Base-by-base conservation (phyloP, 1,140 invertebrate genomes). In the Mylabris phalerata region DNA sequence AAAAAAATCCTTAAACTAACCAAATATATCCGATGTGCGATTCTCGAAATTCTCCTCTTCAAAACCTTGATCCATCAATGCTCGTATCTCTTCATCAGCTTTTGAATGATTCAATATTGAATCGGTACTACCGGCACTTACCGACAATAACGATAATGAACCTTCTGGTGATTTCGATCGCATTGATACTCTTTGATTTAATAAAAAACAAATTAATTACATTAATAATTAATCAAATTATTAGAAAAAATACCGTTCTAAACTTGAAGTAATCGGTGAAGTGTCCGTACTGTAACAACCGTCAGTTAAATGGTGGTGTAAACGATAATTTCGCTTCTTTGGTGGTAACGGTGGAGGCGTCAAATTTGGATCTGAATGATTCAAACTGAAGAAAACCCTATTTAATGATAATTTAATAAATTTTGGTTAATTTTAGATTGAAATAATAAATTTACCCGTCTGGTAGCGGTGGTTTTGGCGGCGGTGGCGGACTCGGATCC, bases 391-490 rank as follows among this genome's bases (percentile, higher is more conserved):
- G 44, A 59, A 55, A 27, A 48, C 51, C 32, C 51, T 54, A 32
- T 10, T 42, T 2, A 0, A 10, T 0, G 10, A n/a, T n/a, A 42
- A 42, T 42, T n/a, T 3, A 42, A 7, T 42, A 11, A 19, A 19
- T 19, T 19, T 42, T 10, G 9, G 3, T 2, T 10, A 42, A 42
- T 42, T n/a, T 2, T 6, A 40, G 1, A 7, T 46, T 46, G 6
- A 9, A n/a, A n/a, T 48, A n/a, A 4, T n/a, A 11, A 26, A 43
- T 61, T 75, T 74, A 86, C 85, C 85, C 77, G 65, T 83, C 82
- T 42, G 90, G 89, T 65, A 91, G 77, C 44, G 92, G 91, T 44
- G 92, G 92, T 77, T 95, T 95, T 3, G 92, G 92, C 49, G 92
- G 92, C 52, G 89, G 84, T 49, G 32, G 73, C 76, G 75, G 80